Evolutionary conservation across 2,113 vertebrate species (phyloP).

Genomic region (Gallinago paraguaiae): DNA sequence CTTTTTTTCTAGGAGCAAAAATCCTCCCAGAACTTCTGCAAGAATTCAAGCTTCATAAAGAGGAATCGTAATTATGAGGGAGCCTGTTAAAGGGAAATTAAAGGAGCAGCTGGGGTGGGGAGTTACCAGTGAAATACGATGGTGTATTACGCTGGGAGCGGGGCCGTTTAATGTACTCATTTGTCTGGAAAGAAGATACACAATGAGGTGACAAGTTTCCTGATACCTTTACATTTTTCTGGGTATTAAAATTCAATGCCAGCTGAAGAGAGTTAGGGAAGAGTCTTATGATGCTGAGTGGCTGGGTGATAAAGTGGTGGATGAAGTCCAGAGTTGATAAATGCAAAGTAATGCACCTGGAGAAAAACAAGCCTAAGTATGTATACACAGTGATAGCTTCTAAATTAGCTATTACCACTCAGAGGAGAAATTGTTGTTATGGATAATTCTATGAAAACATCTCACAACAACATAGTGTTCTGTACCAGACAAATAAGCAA

Average conservation of each 20-base stretch:
- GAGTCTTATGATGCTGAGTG: neutral
- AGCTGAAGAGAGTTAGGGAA: slow-evolving; percentile 13
- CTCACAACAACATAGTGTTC: neutral
- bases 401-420: slow-evolving; percentile 34
- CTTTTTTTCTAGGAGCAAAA: neutral
- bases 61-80: neutral
- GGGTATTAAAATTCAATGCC: slow-evolving; percentile 23
- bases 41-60: neutral
- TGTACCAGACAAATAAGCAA: neutral
- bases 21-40: neutral
- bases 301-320: slow-evolving; percentile 23
- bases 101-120: neutral
- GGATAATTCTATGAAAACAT: slow-evolving; percentile 12
- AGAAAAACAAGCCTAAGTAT: slow-evolving; percentile 17
- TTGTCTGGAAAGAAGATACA: neutral
- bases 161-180: neutral
- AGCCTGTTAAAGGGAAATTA: neutral
- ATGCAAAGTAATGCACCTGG: slow-evolving; percentile 18
- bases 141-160: neutral
- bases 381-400: neutral
- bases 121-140: neutral
- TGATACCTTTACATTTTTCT: neutral
- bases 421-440: neutral
- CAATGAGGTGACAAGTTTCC: neutral
- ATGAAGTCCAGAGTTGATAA: slow-evolving; percentile 16